Evolutionary conservation across 2,113 vertebrate species (phyloP), one percentile per base, ranked within the genome.

Genomic region (Cisticola juncidis): DNA sequence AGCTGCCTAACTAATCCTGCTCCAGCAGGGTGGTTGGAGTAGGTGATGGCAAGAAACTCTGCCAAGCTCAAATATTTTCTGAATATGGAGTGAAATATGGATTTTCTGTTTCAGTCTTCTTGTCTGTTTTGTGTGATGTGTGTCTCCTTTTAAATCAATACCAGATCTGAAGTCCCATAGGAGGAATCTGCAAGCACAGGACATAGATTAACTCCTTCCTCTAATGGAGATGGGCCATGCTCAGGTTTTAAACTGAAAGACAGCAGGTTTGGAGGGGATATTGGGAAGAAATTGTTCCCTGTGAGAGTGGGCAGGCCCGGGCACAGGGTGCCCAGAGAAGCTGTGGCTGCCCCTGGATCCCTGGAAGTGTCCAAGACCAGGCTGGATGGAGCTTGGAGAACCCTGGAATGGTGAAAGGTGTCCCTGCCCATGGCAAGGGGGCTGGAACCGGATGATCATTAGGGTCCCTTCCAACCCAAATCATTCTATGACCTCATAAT

Each of bases 361-460:
- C 25, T 77, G 54, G 1, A 5, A 42, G 5, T 83, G 62, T 5
- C 31, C 56, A 36, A 56, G 17, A 12, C 17, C 42, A 50, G 62
- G 31, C 0, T 33, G 48, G 31, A 69, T 0, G 0, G 35, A 4
- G 4, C 35, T 90, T 56, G 31, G 7, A 62, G 12, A 2, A 62
- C 0, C 5, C 22, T 77, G 71, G 15, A 2, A 9, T 1, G 3
- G 14, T 20, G 35, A 31, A 12, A 77, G 2, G 1, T 50, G 48
- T 28, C 26, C 21, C 71, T 61, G 21, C 6, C 65, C n/a, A 42
- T 26, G 47, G 21, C 29, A 61, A 61, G 14, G 9, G 17, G 1
- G 17, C 3, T 21, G 21, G 6, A 1, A 23, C 7, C 26, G 12
- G 8, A 8, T 48, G 9, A 1, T 5, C 9, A 42, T 48, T 24